Evolutionary conservation across 2,113 vertebrate species (phyloP).

Genomic region (Apus apus): DNA sequence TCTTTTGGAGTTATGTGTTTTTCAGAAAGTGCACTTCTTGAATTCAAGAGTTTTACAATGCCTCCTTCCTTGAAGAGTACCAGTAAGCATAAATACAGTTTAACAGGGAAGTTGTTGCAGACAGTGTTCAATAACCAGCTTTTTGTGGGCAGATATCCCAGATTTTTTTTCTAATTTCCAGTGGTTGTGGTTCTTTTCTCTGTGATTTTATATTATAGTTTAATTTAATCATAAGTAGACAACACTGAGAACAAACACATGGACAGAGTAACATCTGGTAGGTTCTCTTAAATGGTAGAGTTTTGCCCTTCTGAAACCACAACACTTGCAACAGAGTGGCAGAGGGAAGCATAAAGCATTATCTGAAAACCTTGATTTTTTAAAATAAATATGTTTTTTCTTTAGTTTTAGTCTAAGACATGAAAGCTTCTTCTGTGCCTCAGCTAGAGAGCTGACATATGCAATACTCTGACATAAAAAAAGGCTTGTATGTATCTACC

Average conservation of each 20-base stretch:
- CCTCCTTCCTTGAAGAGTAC: neutral
- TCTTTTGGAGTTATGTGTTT: neutral
- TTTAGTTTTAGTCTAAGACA: neutral
- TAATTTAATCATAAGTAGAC: neutral
- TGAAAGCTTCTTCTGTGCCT: neutral
- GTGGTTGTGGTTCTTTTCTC: neutral
- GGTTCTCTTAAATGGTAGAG: neutral
- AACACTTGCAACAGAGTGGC: rapidly evolving
- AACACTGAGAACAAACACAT: neutral
- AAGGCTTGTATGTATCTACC: neutral
- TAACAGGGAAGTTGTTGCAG: neutral
- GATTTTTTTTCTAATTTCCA: neutral
- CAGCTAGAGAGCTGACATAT: no score
- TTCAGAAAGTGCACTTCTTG: neutral
- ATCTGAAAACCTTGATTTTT: neutral
- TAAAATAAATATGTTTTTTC: rapidly evolving
- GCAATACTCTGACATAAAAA: neutral
- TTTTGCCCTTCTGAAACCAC: neutral
- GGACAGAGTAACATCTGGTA: neutral
- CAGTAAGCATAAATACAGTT: neutral
- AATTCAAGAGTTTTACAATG: neutral
- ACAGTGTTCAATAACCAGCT: neutral
- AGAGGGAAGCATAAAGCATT: neutral
- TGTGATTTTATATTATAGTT: neutral
- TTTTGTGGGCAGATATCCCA: neutral